A percentile compares a stretch with the other conserved stretches of the same genome.
Conservation (phyloP, 2,888 invertebrate species). For the Nesidiocoris tenuis region DNA sequence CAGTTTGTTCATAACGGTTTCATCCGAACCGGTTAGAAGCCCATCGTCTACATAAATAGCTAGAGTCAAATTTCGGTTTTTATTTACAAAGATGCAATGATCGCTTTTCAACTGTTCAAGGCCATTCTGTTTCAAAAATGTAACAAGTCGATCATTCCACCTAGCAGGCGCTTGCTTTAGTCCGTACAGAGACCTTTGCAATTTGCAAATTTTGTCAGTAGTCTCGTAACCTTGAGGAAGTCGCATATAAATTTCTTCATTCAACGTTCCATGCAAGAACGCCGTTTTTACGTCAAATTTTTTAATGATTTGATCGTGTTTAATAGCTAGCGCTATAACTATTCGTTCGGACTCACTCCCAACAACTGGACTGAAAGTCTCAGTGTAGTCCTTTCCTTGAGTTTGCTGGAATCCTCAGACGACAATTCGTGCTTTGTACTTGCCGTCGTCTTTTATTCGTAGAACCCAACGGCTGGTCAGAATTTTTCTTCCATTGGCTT, state of each 20-base stretch:
- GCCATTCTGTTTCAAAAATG: constrained; percentile 14
- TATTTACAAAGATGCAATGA: constrained; percentile 26
- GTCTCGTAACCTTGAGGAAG: constrained; percentile 21
- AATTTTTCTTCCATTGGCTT: constrained; percentile 37
- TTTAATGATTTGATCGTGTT: not conserved
- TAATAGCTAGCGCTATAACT: not conserved
- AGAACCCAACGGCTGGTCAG: constrained; percentile 39
- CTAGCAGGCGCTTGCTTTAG: constrained; percentile 13
- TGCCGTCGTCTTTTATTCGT: constrained; percentile 39
- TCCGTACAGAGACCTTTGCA: constrained; percentile 26
- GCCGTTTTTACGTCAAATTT: constrained; percentile 27
- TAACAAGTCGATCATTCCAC: constrained; percentile 17
- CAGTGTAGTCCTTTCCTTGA: constrained; percentile 2
- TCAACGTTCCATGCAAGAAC: constrained; percentile 12
- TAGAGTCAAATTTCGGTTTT: not conserved
- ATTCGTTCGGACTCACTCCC: not conserved
- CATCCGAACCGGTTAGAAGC: constrained; percentile 6
- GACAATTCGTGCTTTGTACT: constrained; percentile 33
- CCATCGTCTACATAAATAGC: constrained; percentile 33
- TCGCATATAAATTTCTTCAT: constrained; percentile 25
- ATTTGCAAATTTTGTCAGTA: constrained; percentile 22
- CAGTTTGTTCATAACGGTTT: not conserved
- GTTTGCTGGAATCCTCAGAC: constrained; percentile 24
- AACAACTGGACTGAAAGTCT: constrained; percentile 26
- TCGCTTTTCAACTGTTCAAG: constrained; percentile 21